phyloP scores from a whole-genome alignment of 2,797 vertebrate species.

The Pseudotriccus pelzelni region DNA sequence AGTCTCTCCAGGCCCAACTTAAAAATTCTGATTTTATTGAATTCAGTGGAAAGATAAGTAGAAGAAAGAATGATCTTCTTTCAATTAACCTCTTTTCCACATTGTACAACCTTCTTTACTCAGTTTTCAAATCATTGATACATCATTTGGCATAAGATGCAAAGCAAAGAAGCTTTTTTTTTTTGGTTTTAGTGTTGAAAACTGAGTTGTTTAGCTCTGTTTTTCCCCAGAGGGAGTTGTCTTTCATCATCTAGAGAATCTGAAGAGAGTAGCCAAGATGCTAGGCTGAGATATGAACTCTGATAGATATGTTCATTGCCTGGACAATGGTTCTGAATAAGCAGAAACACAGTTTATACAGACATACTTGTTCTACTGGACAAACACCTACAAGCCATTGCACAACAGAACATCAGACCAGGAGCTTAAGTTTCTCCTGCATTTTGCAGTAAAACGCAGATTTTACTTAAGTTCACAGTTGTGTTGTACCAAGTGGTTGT shows the following conservation, averaged over 20 bases:
- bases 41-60: constrained; percentile 14
- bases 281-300: constrained; percentile 47
- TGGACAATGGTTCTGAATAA: constrained; percentile 75
- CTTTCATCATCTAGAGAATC: constrained; percentile 55
- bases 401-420: neutral
- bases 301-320: constrained; percentile 35
- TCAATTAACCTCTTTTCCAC: constrained; percentile 16
- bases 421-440: constrained; percentile 31
- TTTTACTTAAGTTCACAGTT: constrained; percentile 38
- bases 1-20: neutral
- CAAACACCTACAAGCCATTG: constrained; percentile 55
- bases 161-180: neutral
- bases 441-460: constrained; percentile 52
- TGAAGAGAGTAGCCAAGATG: constrained; percentile 70
- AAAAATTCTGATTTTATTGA: neutral
- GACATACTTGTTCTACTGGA: constrained; percentile 28
- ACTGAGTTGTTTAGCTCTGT: neutral
- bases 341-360: constrained; percentile 67
- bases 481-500: constrained; percentile 46
- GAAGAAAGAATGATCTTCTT: constrained; percentile 21
- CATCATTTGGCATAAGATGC: neutral
- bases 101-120: constrained; percentile 30
- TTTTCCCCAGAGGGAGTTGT: neutral
- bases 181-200: neutral
- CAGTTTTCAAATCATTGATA: constrained; percentile 13